A percentile compares a stretch with the other conserved stretches of the same genome.
Evolutionary conservation across 2,113 vertebrate genomes (phyloP).

Genomic region (Cryptotis parvus): DNA sequence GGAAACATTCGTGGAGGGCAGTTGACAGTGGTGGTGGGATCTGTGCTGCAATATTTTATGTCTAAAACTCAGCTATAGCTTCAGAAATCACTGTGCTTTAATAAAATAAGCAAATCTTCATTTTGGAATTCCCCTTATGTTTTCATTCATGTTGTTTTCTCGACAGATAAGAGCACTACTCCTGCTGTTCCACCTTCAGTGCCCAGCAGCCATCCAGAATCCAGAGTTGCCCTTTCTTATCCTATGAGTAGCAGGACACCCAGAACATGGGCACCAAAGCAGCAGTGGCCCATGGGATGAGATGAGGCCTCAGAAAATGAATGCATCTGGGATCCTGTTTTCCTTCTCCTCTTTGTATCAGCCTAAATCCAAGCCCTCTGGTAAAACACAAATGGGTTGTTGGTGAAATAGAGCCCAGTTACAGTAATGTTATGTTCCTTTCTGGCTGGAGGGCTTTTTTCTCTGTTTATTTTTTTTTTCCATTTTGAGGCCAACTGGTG

Average conservation of each 20-base stretch:
- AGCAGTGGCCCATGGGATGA: constrained; percentile 82
- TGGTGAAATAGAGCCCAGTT: background rate
- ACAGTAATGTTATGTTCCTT: background rate
- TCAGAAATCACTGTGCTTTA: too few relatives aligned
- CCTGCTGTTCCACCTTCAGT: constrained; percentile 81
- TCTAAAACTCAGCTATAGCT: too few relatives aligned
- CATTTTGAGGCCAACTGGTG: too few relatives aligned
- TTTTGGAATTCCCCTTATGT: background rate
- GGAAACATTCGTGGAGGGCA: too few relatives aligned
- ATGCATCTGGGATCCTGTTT: constrained; percentile 79
- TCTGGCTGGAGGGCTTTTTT: background rate
- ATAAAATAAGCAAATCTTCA: background rate
- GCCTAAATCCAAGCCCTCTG: constrained; percentile 87
- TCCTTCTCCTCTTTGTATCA: constrained; percentile 85
- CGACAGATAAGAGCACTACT: constrained; percentile 79
- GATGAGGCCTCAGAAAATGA: constrained; percentile 68
- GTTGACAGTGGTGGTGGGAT: too few relatives aligned
- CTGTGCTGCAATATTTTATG: too few relatives aligned
- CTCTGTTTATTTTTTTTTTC: too few relatives aligned
- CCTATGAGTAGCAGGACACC: constrained; percentile 68
- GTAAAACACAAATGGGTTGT: constrained; percentile 77
- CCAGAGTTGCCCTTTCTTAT: constrained; percentile 67
- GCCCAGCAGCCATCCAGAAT: constrained; percentile 71
- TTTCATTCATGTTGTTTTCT: background rate
- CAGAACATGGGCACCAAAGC: constrained; percentile 68